Evolutionary conservation across 2,888 invertebrate genomes (phyloP).

Genomic region (Cosmia trapezina): DNA sequence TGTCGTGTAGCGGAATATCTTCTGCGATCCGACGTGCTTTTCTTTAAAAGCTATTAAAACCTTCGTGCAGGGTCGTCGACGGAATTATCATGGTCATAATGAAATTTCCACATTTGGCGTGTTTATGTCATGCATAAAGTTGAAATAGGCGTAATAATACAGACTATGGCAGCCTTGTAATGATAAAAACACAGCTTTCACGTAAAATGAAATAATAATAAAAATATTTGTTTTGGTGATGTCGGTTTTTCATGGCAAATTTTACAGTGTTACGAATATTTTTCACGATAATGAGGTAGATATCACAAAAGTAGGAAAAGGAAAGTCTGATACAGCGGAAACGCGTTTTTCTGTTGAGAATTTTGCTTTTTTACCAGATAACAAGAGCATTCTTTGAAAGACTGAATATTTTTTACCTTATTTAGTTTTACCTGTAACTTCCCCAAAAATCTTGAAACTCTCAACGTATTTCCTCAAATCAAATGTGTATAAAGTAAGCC

Average conservation of each 20-base stretch:
- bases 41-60: slow-evolving; percentile 60
- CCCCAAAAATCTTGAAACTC: neutral
- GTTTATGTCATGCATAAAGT: slow-evolving; percentile 65
- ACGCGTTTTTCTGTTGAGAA: slow-evolving; percentile 10
- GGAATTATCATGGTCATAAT: slow-evolving; percentile 62
- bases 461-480: slow-evolving; percentile 17
- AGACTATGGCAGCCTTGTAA: slow-evolving; percentile 42
- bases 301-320: slow-evolving; percentile 30
- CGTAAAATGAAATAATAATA: slow-evolving; percentile 50
- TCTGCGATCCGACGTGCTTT: slow-evolving; percentile 54
- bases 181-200: slow-evolving; percentile 53
- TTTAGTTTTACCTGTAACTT: neutral
- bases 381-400: slow-evolving; percentile 1
- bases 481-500: slow-evolving; percentile 43
- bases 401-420: neutral
- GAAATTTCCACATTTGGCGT: slow-evolving; percentile 65
- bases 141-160: slow-evolving; percentile 63
- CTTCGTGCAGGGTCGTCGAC: slow-evolving; percentile 50
- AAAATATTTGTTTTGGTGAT: slow-evolving; percentile 59
- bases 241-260: slow-evolving; percentile 51
- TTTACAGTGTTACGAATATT: slow-evolving; percentile 47
- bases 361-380: neutral
- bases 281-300: slow-evolving; percentile 42
- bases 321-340: slow-evolving; percentile 2
- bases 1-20: slow-evolving; percentile 60